Evolutionary conservation across 1,140 invertebrate species (phyloP), one percentile per base, ranked within the genome.

Genomic region (Pissodes strobi): DNA sequence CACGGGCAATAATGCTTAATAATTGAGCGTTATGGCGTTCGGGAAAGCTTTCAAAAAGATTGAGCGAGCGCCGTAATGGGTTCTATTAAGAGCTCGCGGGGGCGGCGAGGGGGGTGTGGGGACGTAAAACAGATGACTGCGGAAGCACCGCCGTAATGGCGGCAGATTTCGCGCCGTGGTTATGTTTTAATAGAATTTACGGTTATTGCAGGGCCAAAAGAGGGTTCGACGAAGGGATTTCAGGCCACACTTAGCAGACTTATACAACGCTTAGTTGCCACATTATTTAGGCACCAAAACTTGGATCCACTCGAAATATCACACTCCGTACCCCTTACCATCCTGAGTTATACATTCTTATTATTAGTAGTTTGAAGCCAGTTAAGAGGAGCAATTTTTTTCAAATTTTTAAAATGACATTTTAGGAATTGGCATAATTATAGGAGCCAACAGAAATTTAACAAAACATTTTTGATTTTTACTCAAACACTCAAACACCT

Each of bases 111-210:
- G 19, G 19, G 41, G 37, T 45, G 51, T 23, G 41, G 45, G 69
- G 68, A 76, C 69, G 72, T 73, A 75, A 78, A 76, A 74, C 74
- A 76, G 75, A 78, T 71, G 74, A 75, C 72, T 75, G 73, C 70
- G 68, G 66, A 74, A 70, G 70, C 74, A 74, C 78, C 78, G 74
- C 77, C 63, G 75, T 78, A 78, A 77, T 77, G 75, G 77, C 74
- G 73, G 78, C 76, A 79, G 78, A 79, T 79, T 79, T 78, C 78
- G 69, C 75, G 75, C 77, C 73, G 76, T 76, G 77, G 75, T 77
- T 77, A 78, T 77, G 76, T 79, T 79, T 79, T 79, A 79, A 79
- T 78, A 79, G 76, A 79, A 79, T 79, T 79, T 79, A 79, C 78
- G 78, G 73, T 79, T 79, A 79, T 78, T 77, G 73, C 72, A 37